phyloP scores from a whole-genome alignment of 2,113 vertebrate species.

The Sturnira hondurensis region DNA sequence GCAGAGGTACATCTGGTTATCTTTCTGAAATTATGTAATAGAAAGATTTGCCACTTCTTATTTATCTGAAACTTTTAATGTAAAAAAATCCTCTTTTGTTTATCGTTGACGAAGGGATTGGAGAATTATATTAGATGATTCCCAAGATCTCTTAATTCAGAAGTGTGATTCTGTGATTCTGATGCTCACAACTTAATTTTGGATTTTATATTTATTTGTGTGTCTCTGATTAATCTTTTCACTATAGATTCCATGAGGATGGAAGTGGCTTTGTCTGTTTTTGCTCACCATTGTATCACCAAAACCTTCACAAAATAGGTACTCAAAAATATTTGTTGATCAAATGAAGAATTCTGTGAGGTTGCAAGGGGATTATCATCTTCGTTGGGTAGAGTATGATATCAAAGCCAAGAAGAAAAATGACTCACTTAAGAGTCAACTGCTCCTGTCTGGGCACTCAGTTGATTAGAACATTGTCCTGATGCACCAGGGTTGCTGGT shows the following conservation, averaged over 20 bases:
- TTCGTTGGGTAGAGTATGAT: background rate
- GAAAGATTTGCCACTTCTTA: background rate
- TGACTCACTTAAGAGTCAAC: background rate
- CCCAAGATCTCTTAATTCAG: background rate
- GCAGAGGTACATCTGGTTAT: slow-evolving; percentile 5
- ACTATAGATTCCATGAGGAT: background rate
- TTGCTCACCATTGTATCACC: background rate
- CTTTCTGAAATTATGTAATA: slow-evolving; percentile 9
- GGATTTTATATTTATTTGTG: background rate
- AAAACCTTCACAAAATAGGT: background rate
- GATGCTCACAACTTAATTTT: background rate
- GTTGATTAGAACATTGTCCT: too few species aligned
- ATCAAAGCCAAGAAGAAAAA: background rate
- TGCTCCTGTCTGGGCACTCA: too few species aligned
- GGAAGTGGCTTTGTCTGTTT: background rate
- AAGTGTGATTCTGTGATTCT: background rate
- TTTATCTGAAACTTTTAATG: background rate
- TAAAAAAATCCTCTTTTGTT: background rate
- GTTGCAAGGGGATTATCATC: background rate
- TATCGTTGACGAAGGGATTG: background rate
- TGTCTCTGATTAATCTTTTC: background rate
- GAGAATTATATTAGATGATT: background rate
- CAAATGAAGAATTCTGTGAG: background rate
- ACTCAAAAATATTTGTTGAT: background rate
- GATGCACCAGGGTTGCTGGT: too few species aligned